Conservation (phyloP, 2,797 vertebrate genomes). For the Gephyroberyx darwinii region DNA sequence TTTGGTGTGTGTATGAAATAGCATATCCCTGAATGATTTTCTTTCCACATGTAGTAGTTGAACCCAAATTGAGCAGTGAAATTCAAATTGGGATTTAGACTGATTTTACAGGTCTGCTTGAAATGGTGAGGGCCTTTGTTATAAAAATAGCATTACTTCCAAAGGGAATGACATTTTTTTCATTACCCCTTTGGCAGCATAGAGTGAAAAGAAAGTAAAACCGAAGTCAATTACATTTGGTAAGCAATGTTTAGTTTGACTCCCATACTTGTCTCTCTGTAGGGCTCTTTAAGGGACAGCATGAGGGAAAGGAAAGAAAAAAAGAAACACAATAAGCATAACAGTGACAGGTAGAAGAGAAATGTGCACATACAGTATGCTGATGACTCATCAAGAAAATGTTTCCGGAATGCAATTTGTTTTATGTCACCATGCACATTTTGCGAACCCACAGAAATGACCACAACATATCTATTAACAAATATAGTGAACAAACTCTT, state of each 20-base stretch:
- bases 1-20: constrained; percentile 27
- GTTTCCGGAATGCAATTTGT: constrained; percentile 38
- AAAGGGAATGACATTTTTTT: constrained; percentile 54
- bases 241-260: constrained; percentile 99
- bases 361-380: constrained; percentile 85
- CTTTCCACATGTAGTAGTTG: background rate
- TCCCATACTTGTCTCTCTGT: constrained; percentile 99
- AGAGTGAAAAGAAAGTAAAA: constrained; percentile 92
- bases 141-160: constrained; percentile 56
- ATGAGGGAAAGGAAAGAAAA: constrained; percentile 95
- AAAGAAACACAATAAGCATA: constrained; percentile 95
- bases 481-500: constrained; percentile 18
- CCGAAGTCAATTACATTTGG: constrained; percentile 99
- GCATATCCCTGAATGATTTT: constrained; percentile 6
- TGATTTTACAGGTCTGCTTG: constrained; percentile 36
- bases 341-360: constrained; percentile 91
- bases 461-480: constrained; percentile 19
- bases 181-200: constrained; percentile 67
- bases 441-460: constrained; percentile 25
- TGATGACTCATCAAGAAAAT: constrained; percentile 60
- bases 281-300: constrained; percentile 99
- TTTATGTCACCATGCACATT: constrained; percentile 51
- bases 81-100: constrained; percentile 40
- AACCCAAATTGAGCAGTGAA: constrained; percentile 22
- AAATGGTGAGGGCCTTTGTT: constrained; percentile 44